Base-by-base conservation (phyloP, 1,140 invertebrate species). In the Babylonia areolata region DNA sequence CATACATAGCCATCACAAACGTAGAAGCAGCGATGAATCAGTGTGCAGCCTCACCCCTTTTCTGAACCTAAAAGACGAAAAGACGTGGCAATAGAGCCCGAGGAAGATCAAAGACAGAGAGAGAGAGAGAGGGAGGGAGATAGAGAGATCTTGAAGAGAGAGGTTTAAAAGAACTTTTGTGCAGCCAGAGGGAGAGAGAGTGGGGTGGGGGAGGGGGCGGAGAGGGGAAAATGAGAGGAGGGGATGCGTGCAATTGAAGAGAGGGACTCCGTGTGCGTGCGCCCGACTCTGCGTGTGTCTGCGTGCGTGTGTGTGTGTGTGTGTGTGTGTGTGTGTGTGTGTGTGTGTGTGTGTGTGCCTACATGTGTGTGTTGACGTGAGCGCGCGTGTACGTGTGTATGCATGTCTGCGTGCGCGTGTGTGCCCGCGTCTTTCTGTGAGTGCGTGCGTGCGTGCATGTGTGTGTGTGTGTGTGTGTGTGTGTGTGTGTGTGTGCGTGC, bases 301-400 rank as follows among this genome's bases (percentile, higher is more conserved):
- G 58, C 23, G 58, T 64, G 58, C 23, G 58, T 64, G 58, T 64
- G 58, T 64, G 58, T 64, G 58, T 64, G 58, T 64, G 58, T 64
- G 58, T 64, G 58, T 64, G 58, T 64, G 58, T 23, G 58, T 64
- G 58, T 64, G 58, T 64, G 58, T 64, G 58, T 64, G 58, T 64
- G 58, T 64, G 58, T 64, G 58, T 64, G 58, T 64, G 58, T 64
- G 58, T 64, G 58, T 64, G 58, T 64, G 58, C 23, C 9, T 64
- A 20, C 23, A 20, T 64, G 58, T 64, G 58, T 64, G 58, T 64
- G 58, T 64, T 6, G 9, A 20, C 23, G 58, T 64, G 58, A 3
- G 58, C 28, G 3, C 28, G 58, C 28, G 58, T 15, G 20, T 15
- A 23, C 23, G 58, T 64, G 20, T 15, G 58, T 64, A 23, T 64